Base-by-base conservation (phyloP, 1,140 invertebrate species). In the Bursaphelenchus mucronatus region DNA sequence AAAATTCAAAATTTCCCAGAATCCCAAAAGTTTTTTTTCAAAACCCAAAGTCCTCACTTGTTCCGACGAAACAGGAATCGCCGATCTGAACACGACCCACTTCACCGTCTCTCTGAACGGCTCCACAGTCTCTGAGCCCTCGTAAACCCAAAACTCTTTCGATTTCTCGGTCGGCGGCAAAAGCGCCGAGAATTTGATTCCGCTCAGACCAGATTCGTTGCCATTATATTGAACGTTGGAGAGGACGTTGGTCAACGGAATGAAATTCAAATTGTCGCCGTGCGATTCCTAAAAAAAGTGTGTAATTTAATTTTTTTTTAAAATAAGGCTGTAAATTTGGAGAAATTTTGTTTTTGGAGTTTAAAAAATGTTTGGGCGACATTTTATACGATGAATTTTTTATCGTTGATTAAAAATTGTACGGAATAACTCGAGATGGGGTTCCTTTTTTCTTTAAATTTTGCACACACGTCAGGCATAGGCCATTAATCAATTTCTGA, bases 81-180 rank as follows among this genome's bases (percentile, higher is more conserved):
- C 79, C 8, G 78, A 67, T 41, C 78, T 63, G 49, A 78, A 81
- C 17, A 80, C 70, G 41, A 81, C 66, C 76, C 79, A 80, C 39
- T 79, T 79, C 11, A 81, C 76, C 39, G 57, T 70, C 58, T 80
- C 79, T n/a, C 78, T 63, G 56, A 64, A 81, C 30, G 78, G 78
- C 17, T 78, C 76, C 46, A 66, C 61, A 15, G 78, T 80, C 54
- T 81, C 78, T 13, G 71, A 75, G 43, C 78, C 78, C 39, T 80
- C 78, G 55, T 81, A 80, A 19, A 75, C 64, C 78, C 78, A 80
- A 58, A 80, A 81, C 57, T 80, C 78, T 52, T 79, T 79, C 15
- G 51, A 73, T 54, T 81, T 80, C 57, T 80, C 78, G 30, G 39
- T 30, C 11, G 56, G 17, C 5, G 75, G 76, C n/a, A 76, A 39